Conservation (phyloP, 2,797 vertebrate species). For the Myotis planiceps region DNA sequence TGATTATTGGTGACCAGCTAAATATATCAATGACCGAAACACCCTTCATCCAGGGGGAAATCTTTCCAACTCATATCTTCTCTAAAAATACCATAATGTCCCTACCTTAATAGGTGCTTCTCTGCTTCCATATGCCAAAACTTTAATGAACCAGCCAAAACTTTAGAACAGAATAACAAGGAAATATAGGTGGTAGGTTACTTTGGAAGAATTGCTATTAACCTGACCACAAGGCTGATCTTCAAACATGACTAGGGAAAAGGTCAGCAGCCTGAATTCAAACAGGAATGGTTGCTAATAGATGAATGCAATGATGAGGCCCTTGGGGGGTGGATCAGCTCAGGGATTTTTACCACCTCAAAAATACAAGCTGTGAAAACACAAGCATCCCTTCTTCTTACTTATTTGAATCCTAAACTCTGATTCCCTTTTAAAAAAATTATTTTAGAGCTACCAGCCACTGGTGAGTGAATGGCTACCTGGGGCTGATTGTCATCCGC, state of each 20-base stretch:
- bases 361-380: conserved; percentile 64
- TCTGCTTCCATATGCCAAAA: conserved; percentile 13
- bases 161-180: conserved; percentile 38
- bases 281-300: conserved; percentile 14
- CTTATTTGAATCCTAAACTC: conserved; percentile 59
- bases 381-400: conserved; percentile 54
- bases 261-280: conserved; percentile 57
- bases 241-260: conserved; percentile 67
- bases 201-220: conserved; percentile 60
- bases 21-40: not conserved
- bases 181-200: conserved; percentile 51
- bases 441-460: conserved; percentile 68
- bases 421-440: conserved; percentile 52
- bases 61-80: not conserved
- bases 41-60: not conserved
- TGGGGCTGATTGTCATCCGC: conserved; percentile 47
- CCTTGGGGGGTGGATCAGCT: conserved; percentile 30
- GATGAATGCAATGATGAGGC: conserved; percentile 52
- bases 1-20: not conserved
- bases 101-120: not conserved
- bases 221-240: conserved; percentile 52
- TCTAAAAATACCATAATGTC: not conserved
- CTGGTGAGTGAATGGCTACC: conserved; percentile 60
- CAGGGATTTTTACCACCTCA: conserved; percentile 50
- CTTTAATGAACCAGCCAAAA: conserved; percentile 49